Percentiles rank a stretch among this genome's conserved stretches.
Conservation (phyloP, 2,113 vertebrate species). For the Amphiprion percula region DNA sequence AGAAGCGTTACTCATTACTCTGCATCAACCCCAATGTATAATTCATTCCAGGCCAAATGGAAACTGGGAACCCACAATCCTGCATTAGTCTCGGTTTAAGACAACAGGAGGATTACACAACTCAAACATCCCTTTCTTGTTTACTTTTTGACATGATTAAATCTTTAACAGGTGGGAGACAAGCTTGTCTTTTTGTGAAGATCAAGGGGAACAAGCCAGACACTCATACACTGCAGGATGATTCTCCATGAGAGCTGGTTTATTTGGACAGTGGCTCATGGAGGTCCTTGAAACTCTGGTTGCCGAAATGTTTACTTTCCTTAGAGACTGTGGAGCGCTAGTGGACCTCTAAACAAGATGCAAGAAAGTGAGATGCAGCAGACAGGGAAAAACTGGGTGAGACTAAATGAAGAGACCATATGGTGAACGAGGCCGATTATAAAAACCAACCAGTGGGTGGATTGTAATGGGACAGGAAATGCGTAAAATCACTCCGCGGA, state of each 20-base stretch:
- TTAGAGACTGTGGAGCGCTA: constrained; percentile 25
- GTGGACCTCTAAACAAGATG: constrained; percentile 40
- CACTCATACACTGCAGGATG: neutral
- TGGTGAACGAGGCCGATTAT: constrained; percentile 10
- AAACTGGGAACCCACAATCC: constrained; percentile 40
- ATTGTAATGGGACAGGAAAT: constrained; percentile 27
- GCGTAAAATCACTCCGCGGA: constrained; percentile 7
- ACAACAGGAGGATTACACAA: constrained; percentile 42
- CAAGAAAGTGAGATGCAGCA: neutral
- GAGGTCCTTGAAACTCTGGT: constrained; percentile 33
- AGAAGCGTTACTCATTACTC: constrained; percentile 33
- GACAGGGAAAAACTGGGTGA: constrained; percentile 5
- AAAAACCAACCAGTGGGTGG: constrained; percentile 40
- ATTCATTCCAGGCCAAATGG: constrained; percentile 23
- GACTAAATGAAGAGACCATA: constrained; percentile 38
- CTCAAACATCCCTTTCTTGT: constrained; percentile 19
- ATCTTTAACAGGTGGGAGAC: constrained; percentile 27
- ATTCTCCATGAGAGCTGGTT: constrained; percentile 8
- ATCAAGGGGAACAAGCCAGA: constrained; percentile 11
- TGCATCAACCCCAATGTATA: constrained; percentile 17
- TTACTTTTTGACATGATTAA: constrained; percentile 42
- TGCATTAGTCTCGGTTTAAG: constrained; percentile 13
- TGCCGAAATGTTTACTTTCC: constrained; percentile 42
- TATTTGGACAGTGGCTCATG: constrained; percentile 45
- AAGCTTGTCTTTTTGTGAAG: constrained; percentile 23